These are phyloP conservation scores for Calliphora vomitoria DNA, from an alignment of 2,888 invertebrate genomes.

Conservation along the genomic window DNA sequence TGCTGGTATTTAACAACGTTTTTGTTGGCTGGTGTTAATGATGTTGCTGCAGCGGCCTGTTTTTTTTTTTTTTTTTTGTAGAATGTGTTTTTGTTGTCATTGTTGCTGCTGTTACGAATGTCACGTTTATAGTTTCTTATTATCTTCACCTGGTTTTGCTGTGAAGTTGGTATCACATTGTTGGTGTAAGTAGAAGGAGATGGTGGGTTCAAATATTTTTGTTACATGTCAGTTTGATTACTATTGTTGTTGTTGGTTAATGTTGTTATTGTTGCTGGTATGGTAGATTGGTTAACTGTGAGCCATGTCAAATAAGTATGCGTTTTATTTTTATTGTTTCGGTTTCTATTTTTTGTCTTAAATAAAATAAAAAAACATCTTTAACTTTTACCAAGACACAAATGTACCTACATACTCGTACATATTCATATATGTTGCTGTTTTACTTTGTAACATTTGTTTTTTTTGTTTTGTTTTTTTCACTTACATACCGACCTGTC, in stretches of 20 bases:
- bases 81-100: constrained; percentile 1
- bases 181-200: constrained; percentile 22
- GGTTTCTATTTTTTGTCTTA: not conserved
- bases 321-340: constrained; percentile 54
- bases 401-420: not conserved
- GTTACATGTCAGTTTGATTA: constrained; percentile 49
- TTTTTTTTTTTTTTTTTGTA: not conserved
- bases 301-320: constrained; percentile 64
- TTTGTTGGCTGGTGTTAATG: not conserved
- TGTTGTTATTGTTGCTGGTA: too few species aligned
- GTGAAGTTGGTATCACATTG: constrained; percentile 28
- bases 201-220: constrained; percentile 62
- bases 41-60: not conserved
- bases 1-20: too few species aligned
- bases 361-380: constrained; percentile 39
- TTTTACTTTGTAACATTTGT: not conserved
- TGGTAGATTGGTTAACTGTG: constrained; percentile 45
- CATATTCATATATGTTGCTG: not conserved
- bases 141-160: constrained; percentile 57
- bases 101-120: constrained; percentile 38
- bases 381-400: constrained; percentile 58
- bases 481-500: constrained; percentile 21
- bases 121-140: constrained; percentile 57
- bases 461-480: not conserved
- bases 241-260: constrained; percentile 10